Conservation (phyloP, 1,140 invertebrate genomes). For the Microplitis demolitor region DNA sequence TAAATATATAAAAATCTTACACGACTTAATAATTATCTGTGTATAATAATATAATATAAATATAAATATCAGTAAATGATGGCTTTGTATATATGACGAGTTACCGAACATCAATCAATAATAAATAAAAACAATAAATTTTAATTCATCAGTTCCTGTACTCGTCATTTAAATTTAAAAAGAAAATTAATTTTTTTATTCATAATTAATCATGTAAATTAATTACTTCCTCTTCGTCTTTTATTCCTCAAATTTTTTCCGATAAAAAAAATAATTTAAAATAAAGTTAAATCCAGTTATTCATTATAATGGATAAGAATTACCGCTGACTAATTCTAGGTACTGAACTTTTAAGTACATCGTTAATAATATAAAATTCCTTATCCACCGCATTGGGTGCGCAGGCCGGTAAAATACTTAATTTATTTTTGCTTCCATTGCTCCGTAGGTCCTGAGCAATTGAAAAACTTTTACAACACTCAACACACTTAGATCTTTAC, state of each 20-base stretch:
- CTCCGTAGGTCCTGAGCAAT: neutral
- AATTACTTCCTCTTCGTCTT: neutral
- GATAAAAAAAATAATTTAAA: too few relatives aligned
- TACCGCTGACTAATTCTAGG: slow-evolving; percentile 1
- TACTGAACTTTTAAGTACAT: slow-evolving; percentile 11
- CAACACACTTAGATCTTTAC: slow-evolving; percentile 7
- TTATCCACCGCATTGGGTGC: neutral
- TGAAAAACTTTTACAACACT: neutral
- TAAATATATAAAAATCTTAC: slow-evolving; percentile 14
- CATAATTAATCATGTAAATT: neutral
- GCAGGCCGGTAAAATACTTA: slow-evolving; percentile 6
- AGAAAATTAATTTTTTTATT: neutral
- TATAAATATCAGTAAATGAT: slow-evolving; percentile 1
- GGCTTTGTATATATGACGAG: neutral
- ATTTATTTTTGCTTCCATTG: neutral
- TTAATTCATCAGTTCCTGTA: neutral
- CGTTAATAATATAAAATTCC: neutral
- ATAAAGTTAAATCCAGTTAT: too few relatives aligned
- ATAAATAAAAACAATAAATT: neutral
- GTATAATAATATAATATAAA: neutral
- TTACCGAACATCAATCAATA: neutral
- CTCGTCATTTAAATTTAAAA: neutral
- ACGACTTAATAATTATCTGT: neutral
- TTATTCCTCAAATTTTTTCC: neutral
- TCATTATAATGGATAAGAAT: neutral